Percentiles rank a stretch among this genome's conserved stretches.
phyloP scores from a whole-genome alignment of 2,797 vertebrate species.

The Eulemur coronatus region DNA sequence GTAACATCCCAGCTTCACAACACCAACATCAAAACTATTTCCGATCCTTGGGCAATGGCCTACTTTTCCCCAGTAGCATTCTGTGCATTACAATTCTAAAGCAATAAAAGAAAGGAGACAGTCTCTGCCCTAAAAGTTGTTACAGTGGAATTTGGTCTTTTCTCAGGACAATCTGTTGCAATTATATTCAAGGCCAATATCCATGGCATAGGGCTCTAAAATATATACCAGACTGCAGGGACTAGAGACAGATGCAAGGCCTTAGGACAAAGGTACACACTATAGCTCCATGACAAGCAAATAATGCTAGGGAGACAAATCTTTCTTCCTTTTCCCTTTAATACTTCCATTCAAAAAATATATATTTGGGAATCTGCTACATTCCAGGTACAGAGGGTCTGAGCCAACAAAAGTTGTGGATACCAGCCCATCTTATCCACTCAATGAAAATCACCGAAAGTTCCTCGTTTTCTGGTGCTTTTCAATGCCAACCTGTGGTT shows the following conservation, averaged over 20 bases:
- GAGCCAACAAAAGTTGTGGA: not conserved
- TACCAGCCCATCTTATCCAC: not conserved
- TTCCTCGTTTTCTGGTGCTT: not conserved
- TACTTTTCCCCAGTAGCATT: not conserved
- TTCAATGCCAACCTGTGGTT: not conserved
- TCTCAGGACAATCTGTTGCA: not conserved
- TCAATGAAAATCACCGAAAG: not conserved
- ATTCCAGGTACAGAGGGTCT: not conserved
- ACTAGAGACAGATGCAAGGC: not conserved
- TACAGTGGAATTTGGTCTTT: not conserved
- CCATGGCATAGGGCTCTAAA: not conserved
- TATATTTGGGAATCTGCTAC: not conserved
- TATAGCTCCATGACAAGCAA: not conserved
- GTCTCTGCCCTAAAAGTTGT: not conserved
- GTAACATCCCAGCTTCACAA: not conserved
- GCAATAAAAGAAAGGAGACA: not conserved
- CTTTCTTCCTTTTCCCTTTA: not conserved
- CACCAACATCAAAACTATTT: not conserved
- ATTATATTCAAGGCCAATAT: not conserved
- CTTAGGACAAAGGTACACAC: accelerated
- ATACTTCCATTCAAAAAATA: not conserved
- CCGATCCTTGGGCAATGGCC: not conserved
- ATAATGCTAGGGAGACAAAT: not conserved
- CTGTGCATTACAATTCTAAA: not conserved
- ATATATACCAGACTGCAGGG: not conserved